Percentiles rank a stretch among this genome's conserved stretches.
These are phyloP conservation scores for Cariama cristata DNA, from an alignment of 2,113 vertebrate genomes.

Conservation along the genomic window DNA sequence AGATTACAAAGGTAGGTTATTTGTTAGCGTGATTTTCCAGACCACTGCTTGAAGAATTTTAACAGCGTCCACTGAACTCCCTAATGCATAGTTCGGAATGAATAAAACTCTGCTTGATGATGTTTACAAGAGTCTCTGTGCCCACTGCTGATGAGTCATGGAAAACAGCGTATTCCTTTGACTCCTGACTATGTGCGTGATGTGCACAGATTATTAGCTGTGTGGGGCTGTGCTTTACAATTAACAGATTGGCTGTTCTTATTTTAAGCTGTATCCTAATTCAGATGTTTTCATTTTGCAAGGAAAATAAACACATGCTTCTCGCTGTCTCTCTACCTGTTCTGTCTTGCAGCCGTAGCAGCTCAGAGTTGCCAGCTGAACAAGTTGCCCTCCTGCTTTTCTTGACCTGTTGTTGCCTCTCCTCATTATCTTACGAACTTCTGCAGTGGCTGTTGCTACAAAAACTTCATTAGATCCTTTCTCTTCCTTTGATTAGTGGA, in stretches of 20 bases:
- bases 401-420: not conserved
- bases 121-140: slow-evolving; percentile 55
- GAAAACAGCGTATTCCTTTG: not conserved
- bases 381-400: not conserved
- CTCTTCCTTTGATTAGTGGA: not conserved
- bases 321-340: not conserved
- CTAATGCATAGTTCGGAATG: slow-evolving; percentile 52
- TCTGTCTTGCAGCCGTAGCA: not conserved
- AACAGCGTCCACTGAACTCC: slow-evolving; percentile 49
- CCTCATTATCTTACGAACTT: slow-evolving; percentile 10
- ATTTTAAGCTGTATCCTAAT: not conserved
- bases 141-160: slow-evolving; percentile 47
- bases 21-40: slow-evolving; percentile 61
- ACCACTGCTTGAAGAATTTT: slow-evolving; percentile 60
- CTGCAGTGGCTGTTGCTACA: not conserved
- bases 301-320: not conserved
- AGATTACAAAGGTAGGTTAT: slow-evolving; percentile 13
- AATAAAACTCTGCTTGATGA: slow-evolving; percentile 67
- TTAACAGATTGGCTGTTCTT: not conserved
- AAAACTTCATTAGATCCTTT: slow-evolving; percentile 12
- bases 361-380: not conserved
- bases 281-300: not conserved
- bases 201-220: not conserved
- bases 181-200: not conserved
- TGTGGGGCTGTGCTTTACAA: not conserved